Evolutionary conservation across 2,797 vertebrate species (phyloP).

Genomic region (Eulemur mongoz): DNA sequence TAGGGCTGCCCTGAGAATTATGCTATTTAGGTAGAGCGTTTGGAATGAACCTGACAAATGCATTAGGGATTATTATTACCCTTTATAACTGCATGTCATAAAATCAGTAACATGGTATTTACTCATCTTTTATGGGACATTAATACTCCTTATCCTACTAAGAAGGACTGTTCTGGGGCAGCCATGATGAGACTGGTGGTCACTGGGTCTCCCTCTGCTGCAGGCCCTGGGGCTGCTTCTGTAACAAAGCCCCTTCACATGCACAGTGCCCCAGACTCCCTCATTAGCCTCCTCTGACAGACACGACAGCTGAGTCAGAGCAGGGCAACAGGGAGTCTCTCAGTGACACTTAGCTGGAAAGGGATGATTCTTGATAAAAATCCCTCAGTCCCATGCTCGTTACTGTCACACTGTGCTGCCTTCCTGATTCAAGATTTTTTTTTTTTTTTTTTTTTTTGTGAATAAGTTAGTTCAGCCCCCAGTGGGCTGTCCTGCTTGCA

Average conservation of each 20-base stretch:
- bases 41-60: background rate
- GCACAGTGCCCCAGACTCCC: too few relatives aligned
- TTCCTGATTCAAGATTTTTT: background rate
- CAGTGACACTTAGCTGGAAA: background rate
- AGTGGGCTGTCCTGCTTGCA: background rate
- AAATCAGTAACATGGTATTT: background rate
- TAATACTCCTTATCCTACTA: background rate
- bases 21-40: background rate
- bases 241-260: too few relatives aligned
- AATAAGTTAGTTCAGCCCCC: background rate
- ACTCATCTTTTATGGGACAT: background rate
- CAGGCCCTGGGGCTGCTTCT: fast-evolving
- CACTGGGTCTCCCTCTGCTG: fast-evolving
- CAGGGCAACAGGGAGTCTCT: background rate
- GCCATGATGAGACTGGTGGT: too few relatives aligned
- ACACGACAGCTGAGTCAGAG: background rate
- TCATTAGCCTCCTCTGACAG: background rate
- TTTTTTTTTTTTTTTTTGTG: background rate
- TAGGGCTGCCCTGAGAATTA: background rate
- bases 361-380: background rate
- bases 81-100: background rate
- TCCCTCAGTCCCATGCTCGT: background rate
- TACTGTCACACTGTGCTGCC: background rate
- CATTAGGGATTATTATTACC: background rate
- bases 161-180: background rate